Evolutionary conservation across 2,797 vertebrate genomes (phyloP).

Genomic region (Tadarida brasiliensis): DNA sequence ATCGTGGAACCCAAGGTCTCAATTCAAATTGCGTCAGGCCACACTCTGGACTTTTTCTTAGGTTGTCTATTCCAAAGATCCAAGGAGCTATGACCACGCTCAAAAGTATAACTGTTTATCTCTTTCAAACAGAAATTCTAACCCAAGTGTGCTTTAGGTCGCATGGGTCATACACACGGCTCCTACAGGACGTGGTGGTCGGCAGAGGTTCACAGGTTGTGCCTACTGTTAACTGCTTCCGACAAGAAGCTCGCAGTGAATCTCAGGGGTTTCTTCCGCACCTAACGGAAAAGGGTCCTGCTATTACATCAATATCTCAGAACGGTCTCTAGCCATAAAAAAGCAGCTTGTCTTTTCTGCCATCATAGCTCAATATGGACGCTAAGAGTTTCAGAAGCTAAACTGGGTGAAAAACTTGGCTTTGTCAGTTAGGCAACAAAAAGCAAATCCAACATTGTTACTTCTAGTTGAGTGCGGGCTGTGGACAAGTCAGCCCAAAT

Average conservation of each 20-base stretch:
- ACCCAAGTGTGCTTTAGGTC: neutral
- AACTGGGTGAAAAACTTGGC: neutral
- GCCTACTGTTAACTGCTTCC: neutral
- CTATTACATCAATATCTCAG: neutral
- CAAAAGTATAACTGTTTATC: neutral
- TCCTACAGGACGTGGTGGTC: neutral
- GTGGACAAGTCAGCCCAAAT: neutral
- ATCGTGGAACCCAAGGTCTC: neutral
- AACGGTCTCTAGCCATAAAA: neutral
- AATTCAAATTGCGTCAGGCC: neutral
- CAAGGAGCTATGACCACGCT: neutral
- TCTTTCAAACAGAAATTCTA: constrained; percentile 27
- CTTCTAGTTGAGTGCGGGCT: neutral
- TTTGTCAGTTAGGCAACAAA: neutral
- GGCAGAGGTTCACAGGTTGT: neutral
- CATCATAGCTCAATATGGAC: neutral
- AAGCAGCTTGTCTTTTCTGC: neutral
- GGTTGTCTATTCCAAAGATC: neutral
- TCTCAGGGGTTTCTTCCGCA: neutral
- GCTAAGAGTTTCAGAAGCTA: neutral
- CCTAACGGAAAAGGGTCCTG: neutral
- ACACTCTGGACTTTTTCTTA: neutral
- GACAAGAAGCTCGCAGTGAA: neutral
- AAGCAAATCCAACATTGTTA: neutral
- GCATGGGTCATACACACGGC: neutral